Conservation (phyloP, 2,888 invertebrate species). For the Julus scandinavius region DNA sequence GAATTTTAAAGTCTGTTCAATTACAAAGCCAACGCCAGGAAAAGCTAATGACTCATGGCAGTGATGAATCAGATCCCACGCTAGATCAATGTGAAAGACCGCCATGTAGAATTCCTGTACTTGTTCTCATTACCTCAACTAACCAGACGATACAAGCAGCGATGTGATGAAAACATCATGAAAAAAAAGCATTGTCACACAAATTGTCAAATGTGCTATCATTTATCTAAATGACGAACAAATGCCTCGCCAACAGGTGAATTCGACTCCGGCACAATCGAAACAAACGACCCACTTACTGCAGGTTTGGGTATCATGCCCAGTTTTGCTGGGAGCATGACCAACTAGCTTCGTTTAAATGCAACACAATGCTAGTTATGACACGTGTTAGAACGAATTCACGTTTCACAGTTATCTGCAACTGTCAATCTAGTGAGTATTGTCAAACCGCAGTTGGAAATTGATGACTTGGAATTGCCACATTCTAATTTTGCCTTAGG, state of each 20-base stretch:
- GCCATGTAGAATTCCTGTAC: constrained; percentile 40
- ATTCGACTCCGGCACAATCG: background rate
- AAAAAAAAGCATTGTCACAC: constrained; percentile 40
- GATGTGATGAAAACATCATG: constrained; percentile 44
- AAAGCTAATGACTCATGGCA: constrained; percentile 40
- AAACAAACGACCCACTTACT: constrained; percentile 16
- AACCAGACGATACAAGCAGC: constrained; percentile 41
- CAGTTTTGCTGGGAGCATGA: background rate
- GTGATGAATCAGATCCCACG: constrained; percentile 46
- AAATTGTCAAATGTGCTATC: constrained; percentile 44
- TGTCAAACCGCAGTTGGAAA: constrained; percentile 19
- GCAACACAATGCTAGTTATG: constrained; percentile 24
- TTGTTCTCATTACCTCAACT: constrained; percentile 30
- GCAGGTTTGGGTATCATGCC: constrained; percentile 10
- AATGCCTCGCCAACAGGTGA: constrained; percentile 35
- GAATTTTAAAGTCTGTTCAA: constrained; percentile 20
- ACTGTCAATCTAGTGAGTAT: background rate
- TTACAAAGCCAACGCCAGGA: constrained; percentile 36
- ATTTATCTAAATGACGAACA: constrained; percentile 43
- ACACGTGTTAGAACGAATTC: constrained; percentile 15
- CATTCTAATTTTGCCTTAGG: background rate
- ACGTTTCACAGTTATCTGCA: constrained; percentile 14
- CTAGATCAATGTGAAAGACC: constrained; percentile 45
- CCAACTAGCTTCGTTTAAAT: constrained; percentile 8
- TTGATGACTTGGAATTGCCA: background rate